Evolutionary conservation across 1,140 invertebrate species (phyloP), one percentile per base, ranked within the genome.

Genomic region (Bilobella aurantiaca): DNA sequence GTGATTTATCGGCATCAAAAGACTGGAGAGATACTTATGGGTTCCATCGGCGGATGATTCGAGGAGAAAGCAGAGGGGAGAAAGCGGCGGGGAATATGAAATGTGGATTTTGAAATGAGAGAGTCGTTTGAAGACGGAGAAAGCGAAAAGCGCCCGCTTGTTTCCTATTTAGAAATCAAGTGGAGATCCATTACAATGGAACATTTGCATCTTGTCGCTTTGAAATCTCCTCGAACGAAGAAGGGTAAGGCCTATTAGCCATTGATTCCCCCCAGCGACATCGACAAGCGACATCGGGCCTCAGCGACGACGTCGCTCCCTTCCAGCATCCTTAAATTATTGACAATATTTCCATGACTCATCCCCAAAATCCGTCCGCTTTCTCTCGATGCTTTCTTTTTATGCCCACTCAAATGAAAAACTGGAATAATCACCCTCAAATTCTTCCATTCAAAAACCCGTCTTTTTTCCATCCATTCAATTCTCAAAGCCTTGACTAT

Each of bases 1-100:
- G 69, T 70, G 66, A 70, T 70, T 70, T 70, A 70, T 70, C 69
- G 66, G 65, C 63, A 66, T 70, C 66, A 68, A 64, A 68, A 68
- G 66, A 64, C 66, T 61, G 42, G 56, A 46, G 65, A 64, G 62
- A 69, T 67, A 62, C 68, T 67, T 66, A 66, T 63, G 68, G 61
- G 61, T 67, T 70, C 62, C 65, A 67, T 67, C 65, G 63, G 47
- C 63, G 65, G 63, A 67, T 67, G 69, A 67, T 47, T 59, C 29
- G 58, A 60, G 59, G n/a, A n/a, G n/a, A n/a, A n/a, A n/a, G n/a
- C n/a, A 65, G 56, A 37, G 58, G 49, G 47, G 49, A 47, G 58
- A 65, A 65, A 60, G 67, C 57, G 67, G 63, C n/a, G n/a, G n/a
- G n/a, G n/a, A n/a, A n/a, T n/a, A n/a, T n/a, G n/a, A n/a, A n/a